Evolutionary conservation across 2,888 invertebrate genomes (phyloP), one percentile per base, ranked within the genome.

Genomic region (Ichneumoninae sp.): DNA sequence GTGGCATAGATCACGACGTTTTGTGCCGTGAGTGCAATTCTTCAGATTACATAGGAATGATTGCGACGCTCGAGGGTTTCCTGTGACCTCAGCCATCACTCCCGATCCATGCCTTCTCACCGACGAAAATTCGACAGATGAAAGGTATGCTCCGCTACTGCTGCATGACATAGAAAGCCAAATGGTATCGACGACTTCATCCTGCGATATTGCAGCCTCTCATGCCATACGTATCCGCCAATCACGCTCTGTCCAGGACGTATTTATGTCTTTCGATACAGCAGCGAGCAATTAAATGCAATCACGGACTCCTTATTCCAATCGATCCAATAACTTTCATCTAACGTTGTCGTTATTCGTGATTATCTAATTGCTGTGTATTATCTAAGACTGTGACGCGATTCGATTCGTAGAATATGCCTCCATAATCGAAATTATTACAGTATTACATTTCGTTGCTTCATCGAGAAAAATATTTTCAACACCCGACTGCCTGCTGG

Each of bases 51-150:
- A 68, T 19, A 60, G 81, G 76, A 83, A 77, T 83, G n/a, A 83
- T 77, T 73, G 60, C 73, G n/a, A 60, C 80, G 68, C 66, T 57
- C 73, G 73, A 71, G 80, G 80, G 76, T 52, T 47, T 69, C 52
- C 47, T 30, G 44, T 26, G 70, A 33, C 50, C 47, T 47, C 69
- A 68, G 57, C 54, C 22, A 76, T 60, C 26, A 26, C 36, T 77
- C 71, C 33, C 71, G 47, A 66, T 71, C 54, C 54, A 44, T 33
- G 40, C 13, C 57, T 33, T 47, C 54, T 33, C n/a, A 26, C 26
- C 60, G 60, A 63, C 57, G 26, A 30, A 70, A 76, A 66, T 80
- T 71, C 71, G 40, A 50, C 76, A 66, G 50, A 57, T 68, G 63
- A 63, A 44, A 74, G 47, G 10, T 65, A 74, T 16, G 50, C 47